Base-by-base conservation (phyloP, 1,140 invertebrate species). In the Phymorhynchus buccinoides region DNA sequence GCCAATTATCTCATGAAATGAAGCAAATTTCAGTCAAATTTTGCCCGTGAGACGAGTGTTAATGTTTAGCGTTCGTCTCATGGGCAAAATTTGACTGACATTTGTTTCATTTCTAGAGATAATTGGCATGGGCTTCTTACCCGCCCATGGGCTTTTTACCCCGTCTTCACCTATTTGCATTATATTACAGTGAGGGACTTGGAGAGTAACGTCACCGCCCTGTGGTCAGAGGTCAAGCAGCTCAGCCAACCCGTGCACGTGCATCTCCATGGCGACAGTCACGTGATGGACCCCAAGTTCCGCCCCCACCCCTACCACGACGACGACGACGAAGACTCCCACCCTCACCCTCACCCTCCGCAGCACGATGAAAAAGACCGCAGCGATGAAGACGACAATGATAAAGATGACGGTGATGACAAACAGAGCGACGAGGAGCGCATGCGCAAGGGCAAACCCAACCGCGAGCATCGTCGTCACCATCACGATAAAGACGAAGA, bases 201-300 rank as follows among this genome's bases (percentile, higher is more conserved):
- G 41, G 35, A 68, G 6, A 56, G 35, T 32, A 84, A 84, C 75
- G 78, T 84, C 32, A 66, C 44, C n/a, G 56, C 48, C 27, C 44
- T 84, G 14, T 84, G 83, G 83, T 9, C 18, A 22, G 83, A 84
- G 48, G 56, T 84, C 48, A 42, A 84, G 18, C 32, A 39, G 39
- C 71, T 84, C 52, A 35, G 75, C 22, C 77, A 78, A 52, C 83
- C 75, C 39, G 73, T 84, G 37, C 52, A 79, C 75, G 75, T 84
- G 68, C 83, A 84, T 75, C 62, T 84, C 48, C 83, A 84, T 75
- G 75, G 83, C 35, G 75, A 66, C n/a, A 75, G 75, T 83, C 66
- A 66, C 81, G 37, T 83, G 56, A 79, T 79, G 42, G 42, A 42
- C 22, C 79, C 22, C 32, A 27, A 35, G 16, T n/a, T 3, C 12